phyloP scores from a whole-genome alignment of 2,113 vertebrate species.

The Ceratotherium simum region DNA sequence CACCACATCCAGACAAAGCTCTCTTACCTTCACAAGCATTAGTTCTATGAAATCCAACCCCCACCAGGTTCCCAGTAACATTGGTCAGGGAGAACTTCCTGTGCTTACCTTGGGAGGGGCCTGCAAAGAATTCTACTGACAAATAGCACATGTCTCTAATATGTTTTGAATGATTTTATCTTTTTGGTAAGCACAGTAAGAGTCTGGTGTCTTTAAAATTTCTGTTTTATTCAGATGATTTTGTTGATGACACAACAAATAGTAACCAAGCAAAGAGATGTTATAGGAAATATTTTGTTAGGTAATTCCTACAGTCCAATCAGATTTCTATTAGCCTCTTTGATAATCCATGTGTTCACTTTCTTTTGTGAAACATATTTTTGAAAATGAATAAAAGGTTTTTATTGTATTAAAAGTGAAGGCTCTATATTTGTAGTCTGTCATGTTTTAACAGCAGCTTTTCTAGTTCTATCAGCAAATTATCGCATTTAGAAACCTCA shows the following conservation, averaged over 20 bases:
- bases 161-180: neutral
- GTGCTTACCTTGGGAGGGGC: neutral
- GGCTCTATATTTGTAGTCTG: conserved; percentile 16
- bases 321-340: neutral
- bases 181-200: neutral
- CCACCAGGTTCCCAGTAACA: neutral
- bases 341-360: neutral
- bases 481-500: conserved; percentile 1
- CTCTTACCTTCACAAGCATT: neutral
- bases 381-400: neutral
- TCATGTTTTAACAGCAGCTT: neutral
- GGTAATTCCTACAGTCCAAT: neutral
- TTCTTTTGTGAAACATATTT: neutral
- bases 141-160: neutral
- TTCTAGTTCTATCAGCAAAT: conserved; percentile 9
- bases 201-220: neutral
- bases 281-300: neutral
- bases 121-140: neutral
- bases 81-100: neutral
- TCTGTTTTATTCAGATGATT: neutral
- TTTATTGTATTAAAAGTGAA: neutral
- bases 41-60: neutral
- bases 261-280: neutral
- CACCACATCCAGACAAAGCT: neutral
- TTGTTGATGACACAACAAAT: neutral